Percentiles rank a stretch among this genome's conserved stretches.
Evolutionary conservation across 2,113 vertebrate species (phyloP).

Genomic region (Ceyx cyanopectus): DNA sequence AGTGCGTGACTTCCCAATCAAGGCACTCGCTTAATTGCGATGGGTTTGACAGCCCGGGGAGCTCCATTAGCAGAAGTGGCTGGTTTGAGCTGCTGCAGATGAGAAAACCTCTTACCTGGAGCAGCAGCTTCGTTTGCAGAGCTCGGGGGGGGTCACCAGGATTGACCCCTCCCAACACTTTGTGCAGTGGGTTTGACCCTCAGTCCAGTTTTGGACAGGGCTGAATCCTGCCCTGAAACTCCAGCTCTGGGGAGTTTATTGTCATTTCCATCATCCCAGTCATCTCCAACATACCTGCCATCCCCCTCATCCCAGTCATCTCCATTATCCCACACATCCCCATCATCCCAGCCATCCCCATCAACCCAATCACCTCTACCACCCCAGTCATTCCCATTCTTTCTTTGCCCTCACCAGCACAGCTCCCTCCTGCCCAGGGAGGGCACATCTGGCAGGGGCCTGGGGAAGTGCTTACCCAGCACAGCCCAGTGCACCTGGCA

Average conservation of each 20-base stretch:
- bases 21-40: constrained; percentile 10
- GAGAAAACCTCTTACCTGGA: not conserved
- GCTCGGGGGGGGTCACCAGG: not conserved
- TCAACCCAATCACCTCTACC: not conserved
- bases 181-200: not conserved
- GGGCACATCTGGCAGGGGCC: not conserved
- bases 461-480: not conserved
- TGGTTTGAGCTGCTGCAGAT: not conserved
- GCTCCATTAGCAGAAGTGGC: not conserved
- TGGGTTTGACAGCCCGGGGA: not conserved
- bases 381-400: not conserved
- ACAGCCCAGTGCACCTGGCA: not conserved
- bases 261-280: not conserved
- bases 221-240: not conserved
- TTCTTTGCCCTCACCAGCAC: not conserved
- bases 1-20: constrained; percentile 10
- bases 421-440: not conserved
- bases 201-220: not conserved
- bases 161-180: accelerated
- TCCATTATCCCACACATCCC: not conserved
- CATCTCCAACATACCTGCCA: not conserved
- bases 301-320: not conserved
- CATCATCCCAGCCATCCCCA: not conserved
- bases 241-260: not conserved
- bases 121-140: not conserved